Percentiles rank a stretch among this genome's conserved stretches.
phyloP scores from a whole-genome alignment of 2,888 invertebrate species.

The Cataglyphis rosenhaueri region DNA sequence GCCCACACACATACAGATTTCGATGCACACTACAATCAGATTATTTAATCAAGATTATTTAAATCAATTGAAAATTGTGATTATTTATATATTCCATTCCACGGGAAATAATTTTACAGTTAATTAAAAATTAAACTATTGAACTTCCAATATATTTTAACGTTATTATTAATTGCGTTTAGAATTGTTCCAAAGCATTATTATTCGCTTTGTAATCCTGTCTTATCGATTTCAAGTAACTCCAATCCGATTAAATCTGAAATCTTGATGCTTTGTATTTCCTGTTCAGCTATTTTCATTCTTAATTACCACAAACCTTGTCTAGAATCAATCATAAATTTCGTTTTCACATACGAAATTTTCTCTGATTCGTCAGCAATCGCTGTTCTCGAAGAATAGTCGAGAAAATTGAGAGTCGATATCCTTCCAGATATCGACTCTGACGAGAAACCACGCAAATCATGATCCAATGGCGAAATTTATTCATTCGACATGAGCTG shows the following conservation, averaged over 20 bases:
- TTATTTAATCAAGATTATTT: neutral
- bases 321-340: conserved; percentile 8
- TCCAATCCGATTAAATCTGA: neutral
- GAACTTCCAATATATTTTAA: neutral
- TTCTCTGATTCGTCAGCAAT: neutral
- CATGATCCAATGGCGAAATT: conserved; percentile 49
- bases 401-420: neutral
- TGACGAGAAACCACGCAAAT: conserved; percentile 42
- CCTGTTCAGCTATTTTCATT: neutral
- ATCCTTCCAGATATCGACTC: neutral
- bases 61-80: conserved; percentile 11
- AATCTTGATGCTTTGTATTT: neutral
- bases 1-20: neutral
- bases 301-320: conserved; percentile 17
- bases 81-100: conserved; percentile 9
- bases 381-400: neutral
- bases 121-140: neutral
- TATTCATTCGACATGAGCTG: conserved; percentile 86
- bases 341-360: conserved; percentile 10
- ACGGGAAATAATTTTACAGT: neutral
- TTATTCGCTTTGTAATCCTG: neutral
- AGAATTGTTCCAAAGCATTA: neutral
- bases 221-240: neutral
- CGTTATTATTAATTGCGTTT: conserved; percentile 7
- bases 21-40: neutral